Base-by-base conservation (phyloP, 2,113 vertebrate genomes). In the Pitta sordida region DNA sequence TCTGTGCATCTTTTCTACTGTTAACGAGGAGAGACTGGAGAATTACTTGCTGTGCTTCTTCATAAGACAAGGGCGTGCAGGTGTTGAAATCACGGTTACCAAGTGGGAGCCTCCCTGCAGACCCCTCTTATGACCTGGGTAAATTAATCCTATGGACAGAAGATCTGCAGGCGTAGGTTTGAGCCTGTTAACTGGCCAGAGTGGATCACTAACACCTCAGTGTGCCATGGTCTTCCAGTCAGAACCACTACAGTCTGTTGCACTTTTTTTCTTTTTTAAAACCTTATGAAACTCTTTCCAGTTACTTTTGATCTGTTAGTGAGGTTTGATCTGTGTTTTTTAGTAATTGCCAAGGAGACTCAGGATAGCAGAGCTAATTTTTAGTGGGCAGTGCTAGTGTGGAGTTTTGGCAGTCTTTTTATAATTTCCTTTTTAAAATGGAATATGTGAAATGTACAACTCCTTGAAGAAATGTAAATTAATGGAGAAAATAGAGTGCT, bases 261-360 rank as follows among this genome's bases (percentile, higher is more conserved):
- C 3, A 13, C 6, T 34, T 14, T 30, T 19, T 20, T 9, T 9
- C 19, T 23, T 67, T n/a, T 39, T 62, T 62, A 37, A 62, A 62
- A 62, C 26, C 17, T 62, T 29, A 62, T 39, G 59, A 26, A 39
- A 62, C 36, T 39, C 36, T 62, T 29, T 62, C 17, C 59, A 62
- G 26, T 29, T 29, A 27, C 59, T 37, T 55, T 53, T 53, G 19
- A 55, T 32, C 30, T 56, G 27, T 41, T 62, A 41, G 7, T 14
- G 37, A 62, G 23, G 56, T 96, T 95, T 81, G 65, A 37, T 53
- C 24, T 95, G 78, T 95, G 84, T 95, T 79, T 95, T 82, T 52
- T 97, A 95, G 88, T 91, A n/a, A 92, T 80, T 95, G 59, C 94
- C 89, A 97, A 60, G 60, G 53, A 77, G n/a, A 92, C 71, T 88